phyloP scores from a whole-genome alignment of 2,797 vertebrate genomes.

The Oophaga sylvatica region DNA sequence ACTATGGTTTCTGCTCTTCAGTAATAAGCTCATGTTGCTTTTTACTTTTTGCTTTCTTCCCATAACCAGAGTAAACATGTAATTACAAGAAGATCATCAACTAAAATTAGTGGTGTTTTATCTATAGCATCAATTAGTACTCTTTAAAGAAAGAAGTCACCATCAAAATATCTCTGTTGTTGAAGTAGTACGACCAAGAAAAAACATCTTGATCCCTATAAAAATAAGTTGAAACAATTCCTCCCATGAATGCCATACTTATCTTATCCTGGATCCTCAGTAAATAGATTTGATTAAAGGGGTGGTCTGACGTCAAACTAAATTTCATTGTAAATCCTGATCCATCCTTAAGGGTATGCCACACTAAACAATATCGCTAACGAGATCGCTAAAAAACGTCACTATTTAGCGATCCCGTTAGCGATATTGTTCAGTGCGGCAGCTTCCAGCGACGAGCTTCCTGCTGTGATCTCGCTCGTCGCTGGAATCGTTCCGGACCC shows the following conservation, averaged over 20 bases:
- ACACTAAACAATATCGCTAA: too few species aligned
- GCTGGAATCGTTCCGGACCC: too few species aligned
- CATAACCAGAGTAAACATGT: constrained; percentile 12
- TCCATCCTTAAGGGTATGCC: too few species aligned
- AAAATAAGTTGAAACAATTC: too few species aligned
- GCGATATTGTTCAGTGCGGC: too few species aligned
- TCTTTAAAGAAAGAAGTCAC: neutral
- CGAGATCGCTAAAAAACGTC: too few species aligned
- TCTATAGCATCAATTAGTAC: neutral
- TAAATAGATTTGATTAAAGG: neutral
- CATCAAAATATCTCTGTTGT: neutral
- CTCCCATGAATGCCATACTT: too few species aligned
- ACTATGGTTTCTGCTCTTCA: constrained; percentile 14
- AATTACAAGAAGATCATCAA: neutral
- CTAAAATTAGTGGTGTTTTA: neutral
- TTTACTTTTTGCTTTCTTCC: neutral
- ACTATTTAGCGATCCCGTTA: too few species aligned
- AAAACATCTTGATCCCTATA: neutral
- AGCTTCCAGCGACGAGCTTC: too few species aligned
- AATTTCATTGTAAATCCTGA: too few species aligned
- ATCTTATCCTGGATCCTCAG: too few species aligned
- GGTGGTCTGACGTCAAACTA: neutral
- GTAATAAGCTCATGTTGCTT: constrained; percentile 1
- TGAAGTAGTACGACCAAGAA: neutral
- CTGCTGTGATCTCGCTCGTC: too few species aligned